These are phyloP conservation scores for Lottia scabra DNA, from an alignment of 2,888 invertebrate species.

Conservation along the genomic window DNA sequence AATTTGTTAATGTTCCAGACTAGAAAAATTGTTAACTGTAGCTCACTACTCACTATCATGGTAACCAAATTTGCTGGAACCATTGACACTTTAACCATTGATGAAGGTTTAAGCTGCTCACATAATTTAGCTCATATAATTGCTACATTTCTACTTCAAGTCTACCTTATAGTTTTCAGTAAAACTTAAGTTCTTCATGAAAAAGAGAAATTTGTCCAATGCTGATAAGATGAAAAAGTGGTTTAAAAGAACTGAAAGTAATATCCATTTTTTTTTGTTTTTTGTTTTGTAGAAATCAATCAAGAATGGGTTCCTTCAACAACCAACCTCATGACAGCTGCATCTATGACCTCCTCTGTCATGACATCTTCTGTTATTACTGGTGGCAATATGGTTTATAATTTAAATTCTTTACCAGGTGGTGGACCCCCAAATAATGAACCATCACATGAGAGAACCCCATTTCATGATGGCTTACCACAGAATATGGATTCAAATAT, in stretches of 20 bases:
- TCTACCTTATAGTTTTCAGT: too few relatives aligned
- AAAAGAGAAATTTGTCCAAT: too few relatives aligned
- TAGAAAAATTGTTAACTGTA: too few relatives aligned
- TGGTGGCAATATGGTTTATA: slow-evolving; percentile 45
- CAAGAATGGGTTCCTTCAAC: slow-evolving; percentile 51
- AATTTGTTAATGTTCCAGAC: too few relatives aligned
- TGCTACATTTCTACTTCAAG: too few relatives aligned
- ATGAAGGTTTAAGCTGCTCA: too few relatives aligned
- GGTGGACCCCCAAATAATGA: slow-evolving; percentile 18
- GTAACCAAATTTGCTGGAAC: too few relatives aligned
- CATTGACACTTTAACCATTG: too few relatives aligned
- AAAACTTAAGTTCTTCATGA: too few relatives aligned
- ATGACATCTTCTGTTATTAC: slow-evolving; percentile 53
- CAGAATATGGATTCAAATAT: slow-evolving; percentile 35
- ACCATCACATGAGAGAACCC: slow-evolving; percentile 15
- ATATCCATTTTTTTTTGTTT: slow-evolving; percentile 14
- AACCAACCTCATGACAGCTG: slow-evolving; percentile 41
- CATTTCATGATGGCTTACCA: slow-evolving; percentile 33
- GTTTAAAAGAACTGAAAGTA: not conserved
- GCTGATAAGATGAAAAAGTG: too few relatives aligned
- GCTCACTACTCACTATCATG: too few relatives aligned
- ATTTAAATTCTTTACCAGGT: slow-evolving; percentile 24
- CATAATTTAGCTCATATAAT: too few relatives aligned
- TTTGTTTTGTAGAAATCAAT: slow-evolving; percentile 48
- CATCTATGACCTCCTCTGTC: slow-evolving; percentile 42